phyloP scores from a whole-genome alignment of 2,113 vertebrate species.

The pig (Sus scrofa) region T2T-Sscrofa CM000817.6:31718001-31718500 shows the following conservation, averaged over 20 bases:
- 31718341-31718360: neutral
- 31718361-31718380: neutral
- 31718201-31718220: no score
- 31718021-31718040: fast-evolving
- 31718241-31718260: neutral
- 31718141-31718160: fast-evolving
- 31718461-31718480: neutral
- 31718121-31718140: neutral
- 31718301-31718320: fast-evolving
- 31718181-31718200: neutral
- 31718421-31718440: neutral
- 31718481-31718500: no score
- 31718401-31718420: neutral
- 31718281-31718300: neutral
- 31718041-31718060: neutral
- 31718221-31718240: neutral
- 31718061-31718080: neutral
- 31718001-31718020: neutral
- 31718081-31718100: neutral
- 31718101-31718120: neutral
- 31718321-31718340: no score
- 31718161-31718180: neutral
- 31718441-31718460: no score
- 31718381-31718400: neutral
- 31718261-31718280: neutral